phyloP scores from a whole-genome alignment of 2,797 vertebrate species.

The Trachops cirrhosus region DNA sequence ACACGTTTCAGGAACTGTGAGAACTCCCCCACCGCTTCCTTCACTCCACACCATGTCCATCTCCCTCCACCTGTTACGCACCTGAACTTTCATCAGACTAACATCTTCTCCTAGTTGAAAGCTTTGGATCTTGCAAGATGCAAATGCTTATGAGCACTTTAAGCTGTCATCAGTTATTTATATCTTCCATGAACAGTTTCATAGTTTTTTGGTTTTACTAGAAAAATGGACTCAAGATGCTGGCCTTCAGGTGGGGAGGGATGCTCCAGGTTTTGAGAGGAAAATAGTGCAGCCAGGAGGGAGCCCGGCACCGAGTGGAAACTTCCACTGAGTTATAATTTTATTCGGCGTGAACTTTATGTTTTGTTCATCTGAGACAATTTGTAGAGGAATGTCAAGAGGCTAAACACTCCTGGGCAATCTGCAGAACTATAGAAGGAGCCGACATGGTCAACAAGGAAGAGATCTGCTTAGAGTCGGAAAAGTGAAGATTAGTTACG shows the following conservation, averaged over 20 bases:
- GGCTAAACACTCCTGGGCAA: not conserved
- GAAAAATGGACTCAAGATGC: not conserved
- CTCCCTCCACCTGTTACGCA: not conserved
- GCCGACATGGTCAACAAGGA: not conserved
- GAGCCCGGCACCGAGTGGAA: not conserved
- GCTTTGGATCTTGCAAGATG: not conserved
- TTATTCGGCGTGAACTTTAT: not conserved
- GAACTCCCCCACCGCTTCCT: rapidly evolving
- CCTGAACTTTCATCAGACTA: not conserved
- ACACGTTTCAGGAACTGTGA: not conserved
- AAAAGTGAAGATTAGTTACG: not conserved
- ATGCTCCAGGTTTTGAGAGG: not conserved
- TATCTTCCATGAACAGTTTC: not conserved
- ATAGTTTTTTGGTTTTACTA: not conserved
- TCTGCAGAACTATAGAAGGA: not conserved
- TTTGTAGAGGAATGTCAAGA: not conserved
- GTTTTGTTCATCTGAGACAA: not conserved
- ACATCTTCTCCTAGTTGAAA: not conserved
- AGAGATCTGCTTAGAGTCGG: not conserved
- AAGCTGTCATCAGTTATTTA: conserved; percentile 19
- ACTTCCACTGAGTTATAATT: not conserved
- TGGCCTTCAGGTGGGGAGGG: not conserved
- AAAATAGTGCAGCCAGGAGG: not conserved
- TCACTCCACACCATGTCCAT: not conserved
- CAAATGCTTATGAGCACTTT: not conserved